Percentiles rank a stretch among this genome's conserved stretches.
Conservation (phyloP, 2,888 invertebrate genomes). For the Lomographa bimaculata region DNA sequence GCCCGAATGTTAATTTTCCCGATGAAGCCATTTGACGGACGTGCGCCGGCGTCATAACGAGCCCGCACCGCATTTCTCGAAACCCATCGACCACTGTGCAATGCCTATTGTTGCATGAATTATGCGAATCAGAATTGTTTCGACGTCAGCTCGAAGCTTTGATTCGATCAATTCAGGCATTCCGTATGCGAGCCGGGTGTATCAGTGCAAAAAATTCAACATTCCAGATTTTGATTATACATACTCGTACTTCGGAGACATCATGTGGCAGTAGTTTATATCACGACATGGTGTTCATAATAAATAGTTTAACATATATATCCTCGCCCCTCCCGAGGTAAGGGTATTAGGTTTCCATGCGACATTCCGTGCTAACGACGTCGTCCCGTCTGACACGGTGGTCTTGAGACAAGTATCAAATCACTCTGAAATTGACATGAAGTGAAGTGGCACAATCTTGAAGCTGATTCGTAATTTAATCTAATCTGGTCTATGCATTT, state of each 20-base stretch:
- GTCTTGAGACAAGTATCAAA: constrained; percentile 37
- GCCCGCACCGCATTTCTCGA: constrained; percentile 63
- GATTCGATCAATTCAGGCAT: constrained; percentile 44
- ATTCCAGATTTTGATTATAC: constrained; percentile 45
- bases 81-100: constrained; percentile 62
- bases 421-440: constrained; percentile 12
- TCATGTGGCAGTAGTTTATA: constrained; percentile 47
- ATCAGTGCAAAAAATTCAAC: constrained; percentile 44
- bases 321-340: constrained; percentile 46
- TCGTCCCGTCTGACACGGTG: constrained; percentile 53
- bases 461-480: not conserved
- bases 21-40: constrained; percentile 76
- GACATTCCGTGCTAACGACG: constrained; percentile 57
- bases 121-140: constrained; percentile 56
- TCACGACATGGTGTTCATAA: constrained; percentile 40
- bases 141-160: constrained; percentile 39
- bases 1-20: constrained; percentile 77
- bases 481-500: too few relatives aligned
- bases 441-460: constrained; percentile 2
- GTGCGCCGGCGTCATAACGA: constrained; percentile 68
- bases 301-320: constrained; percentile 45
- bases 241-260: constrained; percentile 34
- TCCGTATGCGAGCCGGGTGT: constrained; percentile 42
- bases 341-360: constrained; percentile 57
- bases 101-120: constrained; percentile 66